These are phyloP conservation scores for Lypha dubia DNA, from an alignment of 2,888 invertebrate genomes.

Conservation along the genomic window DNA sequence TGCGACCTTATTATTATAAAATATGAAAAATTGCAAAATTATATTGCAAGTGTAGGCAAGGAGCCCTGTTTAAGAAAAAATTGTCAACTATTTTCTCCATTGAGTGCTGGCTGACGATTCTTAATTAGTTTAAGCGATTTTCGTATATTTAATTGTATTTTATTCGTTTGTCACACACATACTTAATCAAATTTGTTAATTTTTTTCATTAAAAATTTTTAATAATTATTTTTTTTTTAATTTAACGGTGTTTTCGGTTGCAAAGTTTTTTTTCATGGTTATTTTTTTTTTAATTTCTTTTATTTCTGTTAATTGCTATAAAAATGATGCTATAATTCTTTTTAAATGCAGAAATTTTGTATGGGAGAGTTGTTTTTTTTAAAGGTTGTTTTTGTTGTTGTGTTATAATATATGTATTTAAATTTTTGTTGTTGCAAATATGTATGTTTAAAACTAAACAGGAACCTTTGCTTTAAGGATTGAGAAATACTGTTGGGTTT, in stretches of 20 bases:
- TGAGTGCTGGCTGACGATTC: constrained; percentile 38
- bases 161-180: constrained; percentile 61
- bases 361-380: constrained; percentile 64
- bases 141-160: constrained; percentile 45
- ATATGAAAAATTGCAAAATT: too few species aligned
- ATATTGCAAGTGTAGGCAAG: too few species aligned
- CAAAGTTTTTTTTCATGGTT: constrained; percentile 64
- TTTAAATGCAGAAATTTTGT: constrained; percentile 69
- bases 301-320: constrained; percentile 73
- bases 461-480: constrained; percentile 69
- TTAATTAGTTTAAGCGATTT: constrained; percentile 67
- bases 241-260: constrained; percentile 74
- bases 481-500: constrained; percentile 68
- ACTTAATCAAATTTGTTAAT: constrained; percentile 45
- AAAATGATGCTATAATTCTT: constrained; percentile 74
- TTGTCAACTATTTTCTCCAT: constrained; percentile 17
- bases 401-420: not conserved
- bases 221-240: constrained; percentile 65
- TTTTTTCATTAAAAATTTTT: constrained; percentile 54
- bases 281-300: constrained; percentile 50
- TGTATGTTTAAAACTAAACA: constrained; percentile 68
- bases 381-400: constrained; percentile 67
- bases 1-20: too few species aligned
- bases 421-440: not conserved
- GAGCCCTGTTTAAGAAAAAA: not conserved